Evolutionary conservation across 2,797 vertebrate genomes (phyloP).

Genomic region (Gallirallus australis): DNA sequence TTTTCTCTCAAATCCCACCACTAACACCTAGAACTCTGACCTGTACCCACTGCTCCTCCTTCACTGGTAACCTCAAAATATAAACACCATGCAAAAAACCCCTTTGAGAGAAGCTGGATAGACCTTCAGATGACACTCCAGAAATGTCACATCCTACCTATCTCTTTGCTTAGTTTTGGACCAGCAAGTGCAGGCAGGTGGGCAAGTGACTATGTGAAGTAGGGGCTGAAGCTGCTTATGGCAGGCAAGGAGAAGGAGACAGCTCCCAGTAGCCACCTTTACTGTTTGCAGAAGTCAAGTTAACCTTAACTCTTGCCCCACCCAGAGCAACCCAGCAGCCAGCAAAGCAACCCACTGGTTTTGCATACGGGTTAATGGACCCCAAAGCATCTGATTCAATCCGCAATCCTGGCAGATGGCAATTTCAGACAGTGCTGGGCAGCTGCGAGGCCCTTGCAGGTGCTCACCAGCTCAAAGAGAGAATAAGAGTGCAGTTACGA

Average conservation of each 20-base stretch:
- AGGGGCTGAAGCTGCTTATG: neutral
- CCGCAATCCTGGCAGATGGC: neutral
- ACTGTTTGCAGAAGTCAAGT: neutral
- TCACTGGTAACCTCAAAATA: conserved; percentile 23
- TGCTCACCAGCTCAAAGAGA: conserved; percentile 42
- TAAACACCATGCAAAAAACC: neutral
- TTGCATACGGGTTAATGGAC: neutral
- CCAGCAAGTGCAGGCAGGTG: neutral
- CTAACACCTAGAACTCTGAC: conserved; percentile 22
- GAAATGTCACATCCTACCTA: neutral
- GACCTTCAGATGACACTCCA: neutral
- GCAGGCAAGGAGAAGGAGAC: fast-evolving
- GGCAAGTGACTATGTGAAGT: neutral
- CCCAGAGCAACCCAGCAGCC: neutral
- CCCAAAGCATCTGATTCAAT: neutral
- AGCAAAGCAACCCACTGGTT: neutral
- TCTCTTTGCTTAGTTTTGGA: neutral
- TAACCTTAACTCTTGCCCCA: neutral
- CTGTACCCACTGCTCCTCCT: conserved; percentile 6
- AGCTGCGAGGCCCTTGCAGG: conserved; percentile 7
- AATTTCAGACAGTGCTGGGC: neutral
- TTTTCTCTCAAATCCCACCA: neutral
- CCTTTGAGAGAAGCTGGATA: neutral
- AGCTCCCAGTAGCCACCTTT: neutral
- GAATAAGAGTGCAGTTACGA: neutral